Base-by-base conservation (phyloP, 2,888 invertebrate species). In the Trissolcus brochymenae region DNA sequence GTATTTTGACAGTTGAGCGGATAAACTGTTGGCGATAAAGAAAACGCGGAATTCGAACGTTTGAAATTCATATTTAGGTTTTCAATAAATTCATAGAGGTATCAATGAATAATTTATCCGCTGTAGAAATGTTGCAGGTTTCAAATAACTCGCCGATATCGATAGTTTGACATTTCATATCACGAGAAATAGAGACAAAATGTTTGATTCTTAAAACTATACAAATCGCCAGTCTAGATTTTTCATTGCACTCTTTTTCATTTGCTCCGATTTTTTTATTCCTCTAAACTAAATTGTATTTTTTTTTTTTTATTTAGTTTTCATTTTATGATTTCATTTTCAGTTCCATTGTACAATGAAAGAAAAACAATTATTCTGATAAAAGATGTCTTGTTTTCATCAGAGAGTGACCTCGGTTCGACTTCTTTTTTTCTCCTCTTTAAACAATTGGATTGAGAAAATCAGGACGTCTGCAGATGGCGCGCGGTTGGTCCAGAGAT, bases 61-160 rank as follows among this genome's bases (percentile, higher is more conserved):
- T 49, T 13, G 11, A 49, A 55, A 55, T 68, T 68, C 49, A 54
- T 55, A 55, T 68, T 68, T 49, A 55, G 55, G 60, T 61, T 61
- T 61, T 55, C 13, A 16, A 51, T 55, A 68, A 68, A 53, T 55
- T 54, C 51, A 19, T 7, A 40, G 40, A 35, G 40, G 49, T 35
- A 50, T 49, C 29, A 59, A 68, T 68, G 68, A 68, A 68, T 68
- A 61, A 68, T 68, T 60, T 61, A 68, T 68, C 17, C 40, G 2
- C 25, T 13, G 16, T 11, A 46, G 41, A 57, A 68, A 54, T 64
- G 68, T 60, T 29, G 59, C 46, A 11, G 21, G 54, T 50, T 61
- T 55, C 60, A 16, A 59, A 68, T 60, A 53, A 68, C 25, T 56
- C 4, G 6, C 14, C 17, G 35, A 17, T 25, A 54, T 46, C 68